phyloP scores from a whole-genome alignment of 2,888 invertebrate genomes.

The Agrochola lychnidis region DNA sequence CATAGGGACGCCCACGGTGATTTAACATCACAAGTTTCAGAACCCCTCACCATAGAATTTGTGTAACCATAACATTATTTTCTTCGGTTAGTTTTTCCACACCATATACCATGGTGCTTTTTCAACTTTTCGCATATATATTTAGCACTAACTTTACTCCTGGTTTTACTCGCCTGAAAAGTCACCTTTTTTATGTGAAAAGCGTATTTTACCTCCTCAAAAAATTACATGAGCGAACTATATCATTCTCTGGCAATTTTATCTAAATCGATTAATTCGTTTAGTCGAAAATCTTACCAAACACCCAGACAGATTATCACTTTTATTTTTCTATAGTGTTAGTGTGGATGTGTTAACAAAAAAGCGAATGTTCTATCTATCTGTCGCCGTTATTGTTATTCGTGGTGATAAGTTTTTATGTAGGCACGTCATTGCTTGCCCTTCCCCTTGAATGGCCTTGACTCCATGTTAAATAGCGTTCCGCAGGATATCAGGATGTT shows the following conservation, averaged over 20 bases:
- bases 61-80: constrained; percentile 51
- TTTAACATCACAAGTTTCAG: constrained; percentile 29
- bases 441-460: constrained; percentile 73
- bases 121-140: constrained; percentile 38
- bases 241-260: background rate
- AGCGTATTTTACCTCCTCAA: background rate
- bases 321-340: background rate
- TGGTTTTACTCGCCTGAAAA: background rate
- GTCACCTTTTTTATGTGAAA: background rate
- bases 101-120: constrained; percentile 49
- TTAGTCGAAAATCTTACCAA: background rate
- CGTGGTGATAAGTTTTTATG: constrained; percentile 71
- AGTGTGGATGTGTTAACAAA: constrained; percentile 58
- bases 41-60: constrained; percentile 30
- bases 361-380: constrained; percentile 51
- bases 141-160: constrained; percentile 1
- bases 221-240: background rate
- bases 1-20: constrained; percentile 12
- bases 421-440: constrained; percentile 59
- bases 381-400: constrained; percentile 59
- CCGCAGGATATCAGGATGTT: constrained; percentile 56
- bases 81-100: constrained; percentile 59
- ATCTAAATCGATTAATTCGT: background rate
- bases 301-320: background rate
- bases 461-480: constrained; percentile 55